Evolutionary conservation across 2,888 invertebrate species (phyloP).

Genomic region (Xanthostigma xanthostigma): DNA sequence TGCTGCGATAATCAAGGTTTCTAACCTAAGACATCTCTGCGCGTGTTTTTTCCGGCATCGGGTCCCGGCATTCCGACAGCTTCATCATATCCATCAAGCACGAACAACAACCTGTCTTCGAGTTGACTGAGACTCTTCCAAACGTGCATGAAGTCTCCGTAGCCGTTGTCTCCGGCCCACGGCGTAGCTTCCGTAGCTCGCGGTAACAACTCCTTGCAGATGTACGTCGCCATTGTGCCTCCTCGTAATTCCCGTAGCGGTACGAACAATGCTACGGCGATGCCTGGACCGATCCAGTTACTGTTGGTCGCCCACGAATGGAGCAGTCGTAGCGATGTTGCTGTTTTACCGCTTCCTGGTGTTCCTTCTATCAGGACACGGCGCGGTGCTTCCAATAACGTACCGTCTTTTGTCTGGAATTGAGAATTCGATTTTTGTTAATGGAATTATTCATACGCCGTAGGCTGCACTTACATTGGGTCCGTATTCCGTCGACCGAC

Average conservation of each 20-base stretch:
- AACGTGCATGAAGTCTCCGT: conserved; percentile 18
- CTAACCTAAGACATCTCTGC: conserved; percentile 22
- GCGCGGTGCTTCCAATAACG: conserved; percentile 32
- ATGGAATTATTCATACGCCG: not conserved
- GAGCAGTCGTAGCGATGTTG: conserved; percentile 33
- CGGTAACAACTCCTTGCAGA: conserved; percentile 28
- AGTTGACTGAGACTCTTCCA: conserved; percentile 31
- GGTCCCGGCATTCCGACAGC: conserved; percentile 22
- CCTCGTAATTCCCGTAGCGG: conserved; percentile 36
- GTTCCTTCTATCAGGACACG: conserved; percentile 37
- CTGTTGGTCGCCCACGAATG: conserved; percentile 37
- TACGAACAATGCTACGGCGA: conserved; percentile 34
- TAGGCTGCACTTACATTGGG: no score
- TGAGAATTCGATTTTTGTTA: not conserved
- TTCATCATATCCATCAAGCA: conserved; percentile 37
- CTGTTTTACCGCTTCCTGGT: conserved; percentile 35
- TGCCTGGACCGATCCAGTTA: conserved; percentile 27
- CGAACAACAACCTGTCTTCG: conserved; percentile 33
- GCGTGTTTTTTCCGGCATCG: conserved; percentile 23
- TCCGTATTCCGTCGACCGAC: no score
- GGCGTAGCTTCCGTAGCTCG: conserved; percentile 22
- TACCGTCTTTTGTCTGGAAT: conserved; percentile 31
- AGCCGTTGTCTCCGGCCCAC: conserved; percentile 12
- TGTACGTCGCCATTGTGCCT: conserved; percentile 13
- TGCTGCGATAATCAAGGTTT: no score